Percentiles rank a stretch among this genome's conserved stretches.
Conservation (phyloP, 1,140 invertebrate species). For the Lasioglossum baleicum region DNA sequence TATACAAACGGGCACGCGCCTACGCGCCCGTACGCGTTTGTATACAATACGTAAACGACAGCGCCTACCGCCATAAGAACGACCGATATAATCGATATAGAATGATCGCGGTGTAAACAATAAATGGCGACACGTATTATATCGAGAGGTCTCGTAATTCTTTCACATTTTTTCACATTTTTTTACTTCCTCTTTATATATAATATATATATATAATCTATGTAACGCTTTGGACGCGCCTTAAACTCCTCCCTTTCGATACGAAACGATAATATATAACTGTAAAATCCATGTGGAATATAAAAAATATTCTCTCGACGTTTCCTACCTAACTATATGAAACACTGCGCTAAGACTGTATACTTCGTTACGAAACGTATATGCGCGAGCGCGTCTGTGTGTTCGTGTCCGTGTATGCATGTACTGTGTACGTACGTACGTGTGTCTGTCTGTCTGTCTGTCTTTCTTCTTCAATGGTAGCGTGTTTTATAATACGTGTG, state of each 20-base stretch:
- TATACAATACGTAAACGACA: conserved; percentile 56
- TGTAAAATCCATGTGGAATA: conserved; percentile 72
- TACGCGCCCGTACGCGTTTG: conserved; percentile 49
- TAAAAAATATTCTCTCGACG: conserved; percentile 71
- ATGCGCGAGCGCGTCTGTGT: conserved; percentile 33
- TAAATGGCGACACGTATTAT: conserved; percentile 64
- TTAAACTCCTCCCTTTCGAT: conserved; percentile 58
- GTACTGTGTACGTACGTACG: not conserved
- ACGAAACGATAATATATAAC: conserved; percentile 69
- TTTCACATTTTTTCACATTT: not conserved
- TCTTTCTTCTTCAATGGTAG: no score
- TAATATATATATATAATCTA: conserved; percentile 56
- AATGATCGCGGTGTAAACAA: conserved; percentile 61
- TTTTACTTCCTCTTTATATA: conserved; percentile 18
- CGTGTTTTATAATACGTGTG: no score
- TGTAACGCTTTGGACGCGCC: conserved; percentile 61
- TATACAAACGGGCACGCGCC: conserved; percentile 20
- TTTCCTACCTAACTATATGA: conserved; percentile 66
- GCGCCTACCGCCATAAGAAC: conserved; percentile 57
- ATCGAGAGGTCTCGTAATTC: conserved; percentile 48
- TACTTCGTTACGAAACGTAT: conserved; percentile 63
- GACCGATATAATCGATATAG: conserved; percentile 57
- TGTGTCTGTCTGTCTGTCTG: not conserved
- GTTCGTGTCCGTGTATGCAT: not conserved
- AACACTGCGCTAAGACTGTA: conserved; percentile 65